phyloP scores from a whole-genome alignment of 2,113 vertebrate species.

The Bos javanicus region DNA sequence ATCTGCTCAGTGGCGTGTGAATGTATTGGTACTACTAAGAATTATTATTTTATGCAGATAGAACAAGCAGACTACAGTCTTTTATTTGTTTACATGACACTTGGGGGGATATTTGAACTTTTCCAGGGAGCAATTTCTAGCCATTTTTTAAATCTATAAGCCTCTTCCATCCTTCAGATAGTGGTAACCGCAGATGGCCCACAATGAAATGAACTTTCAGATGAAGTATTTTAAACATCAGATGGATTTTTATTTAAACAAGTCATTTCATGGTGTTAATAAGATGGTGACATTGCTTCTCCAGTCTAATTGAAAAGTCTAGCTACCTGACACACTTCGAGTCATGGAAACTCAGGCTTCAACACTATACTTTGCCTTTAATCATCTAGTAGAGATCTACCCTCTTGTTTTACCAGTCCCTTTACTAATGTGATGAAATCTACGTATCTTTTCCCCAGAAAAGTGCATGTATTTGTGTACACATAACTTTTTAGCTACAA shows the following conservation, averaged over 20 bases:
- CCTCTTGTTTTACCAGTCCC: neutral
- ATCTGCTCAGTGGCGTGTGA: constrained; percentile 53
- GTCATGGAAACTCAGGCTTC: neutral
- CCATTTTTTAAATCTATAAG: constrained; percentile 17
- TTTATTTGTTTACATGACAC: constrained; percentile 43
- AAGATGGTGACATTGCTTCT: neutral
- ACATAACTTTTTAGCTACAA: neutral
- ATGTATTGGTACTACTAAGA: constrained; percentile 53
- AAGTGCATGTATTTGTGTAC: neutral
- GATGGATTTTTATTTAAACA: constrained; percentile 24
- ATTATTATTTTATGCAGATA: constrained; percentile 62
- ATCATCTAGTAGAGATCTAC: neutral
- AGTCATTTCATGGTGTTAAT: neutral
- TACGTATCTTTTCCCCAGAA: neutral
- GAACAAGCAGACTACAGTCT: constrained; percentile 17
- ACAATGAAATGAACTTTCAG: neutral
- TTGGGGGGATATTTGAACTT: constrained; percentile 8
- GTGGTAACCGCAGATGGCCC: neutral
- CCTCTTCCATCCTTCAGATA: neutral
- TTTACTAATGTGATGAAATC: neutral
- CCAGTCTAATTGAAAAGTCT: constrained; percentile 1
- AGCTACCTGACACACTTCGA: neutral
- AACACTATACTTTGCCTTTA: neutral
- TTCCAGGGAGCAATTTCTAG: neutral
- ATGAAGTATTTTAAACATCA: constrained; percentile 19